Conservation (phyloP, 2,888 invertebrate genomes). For the Clitarchus hookeri region DNA sequence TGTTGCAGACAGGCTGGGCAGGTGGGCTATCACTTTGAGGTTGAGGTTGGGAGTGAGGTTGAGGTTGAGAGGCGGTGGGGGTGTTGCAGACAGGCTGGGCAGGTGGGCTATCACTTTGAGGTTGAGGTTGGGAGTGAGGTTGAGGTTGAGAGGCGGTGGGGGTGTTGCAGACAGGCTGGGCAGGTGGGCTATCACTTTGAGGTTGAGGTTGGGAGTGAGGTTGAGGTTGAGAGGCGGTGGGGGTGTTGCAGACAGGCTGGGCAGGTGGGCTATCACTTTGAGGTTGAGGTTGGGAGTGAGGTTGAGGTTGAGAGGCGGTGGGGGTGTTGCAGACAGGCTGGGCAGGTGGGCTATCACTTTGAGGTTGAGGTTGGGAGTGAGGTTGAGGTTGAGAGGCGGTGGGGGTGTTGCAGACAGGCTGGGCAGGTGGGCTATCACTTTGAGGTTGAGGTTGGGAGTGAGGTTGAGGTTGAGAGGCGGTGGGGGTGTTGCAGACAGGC, state of each 20-base stretch:
- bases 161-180: constrained; percentile 70
- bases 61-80: constrained; percentile 24
- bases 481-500: constrained; percentile 61
- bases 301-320: constrained; percentile 28
- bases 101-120: constrained; percentile 96
- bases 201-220: too few relatives aligned
- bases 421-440: constrained; percentile 98
- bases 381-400: constrained; percentile 28
- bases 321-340: constrained; percentile 65
- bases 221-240: constrained; percentile 28
- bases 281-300: too few relatives aligned
- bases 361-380: too few relatives aligned
- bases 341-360: constrained; percentile 97
- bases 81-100: constrained; percentile 74
- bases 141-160: constrained; percentile 27
- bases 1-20: constrained; percentile 78
- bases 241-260: constrained; percentile 70
- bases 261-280: constrained; percentile 95
- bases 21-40: too few relatives aligned
- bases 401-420: constrained; percentile 61
- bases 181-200: constrained; percentile 97
- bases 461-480: constrained; percentile 27
- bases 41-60: background rate
- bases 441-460: too few relatives aligned
- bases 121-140: too few relatives aligned